Percentiles rank a stretch among this genome's conserved stretches.
Evolutionary conservation across 2,797 vertebrate genomes (phyloP).

Genomic region (Pangasius macronema): DNA sequence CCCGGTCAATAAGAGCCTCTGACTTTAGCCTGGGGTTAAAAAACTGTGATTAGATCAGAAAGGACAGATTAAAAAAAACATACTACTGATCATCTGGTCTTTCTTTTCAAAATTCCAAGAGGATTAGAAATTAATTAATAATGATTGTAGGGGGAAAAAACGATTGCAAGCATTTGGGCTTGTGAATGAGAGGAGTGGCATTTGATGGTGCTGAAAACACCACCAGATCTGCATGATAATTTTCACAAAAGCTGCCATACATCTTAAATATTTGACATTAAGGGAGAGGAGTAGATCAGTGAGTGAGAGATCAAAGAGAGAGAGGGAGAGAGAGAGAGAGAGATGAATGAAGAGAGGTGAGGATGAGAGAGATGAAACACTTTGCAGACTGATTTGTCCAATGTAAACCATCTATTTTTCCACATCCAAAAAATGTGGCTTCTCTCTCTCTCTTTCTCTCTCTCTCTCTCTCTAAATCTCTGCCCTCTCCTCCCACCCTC

Average conservation of each 20-base stretch:
- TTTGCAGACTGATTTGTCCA: conserved; percentile 69
- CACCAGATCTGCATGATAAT: conserved; percentile 71
- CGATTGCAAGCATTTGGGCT: conserved; percentile 21
- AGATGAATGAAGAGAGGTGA: conserved; percentile 35
- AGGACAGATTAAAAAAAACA: not conserved
- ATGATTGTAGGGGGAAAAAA: not conserved
- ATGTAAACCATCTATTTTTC: conserved; percentile 64
- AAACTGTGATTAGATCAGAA: conserved; percentile 26
- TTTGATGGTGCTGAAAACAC: conserved; percentile 48
- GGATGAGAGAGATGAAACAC: conserved; percentile 67
- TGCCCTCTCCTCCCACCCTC: conserved; percentile 39
- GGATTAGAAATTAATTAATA: conserved; percentile 48
- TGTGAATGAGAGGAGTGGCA: conserved; percentile 33
- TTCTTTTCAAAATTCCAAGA: conserved; percentile 26
- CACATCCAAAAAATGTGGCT: conserved; percentile 61
- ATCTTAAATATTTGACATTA: conserved; percentile 78
- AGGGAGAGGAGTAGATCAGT: conserved; percentile 74
- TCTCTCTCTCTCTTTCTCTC: conserved; percentile 28
- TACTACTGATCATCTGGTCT: conserved; percentile 8
- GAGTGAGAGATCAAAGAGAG: conserved; percentile 72
- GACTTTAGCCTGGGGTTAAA: conserved; percentile 8
- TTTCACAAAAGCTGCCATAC: conserved; percentile 73
- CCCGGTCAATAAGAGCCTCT: conserved; percentile 10
- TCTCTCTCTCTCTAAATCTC: conserved; percentile 2
- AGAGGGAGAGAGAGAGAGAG: conserved; percentile 37